A percentile compares a stretch with the other conserved stretches of the same genome.
Conservation (phyloP, 2,888 invertebrate genomes). For the Xestia rhomboidea region DNA sequence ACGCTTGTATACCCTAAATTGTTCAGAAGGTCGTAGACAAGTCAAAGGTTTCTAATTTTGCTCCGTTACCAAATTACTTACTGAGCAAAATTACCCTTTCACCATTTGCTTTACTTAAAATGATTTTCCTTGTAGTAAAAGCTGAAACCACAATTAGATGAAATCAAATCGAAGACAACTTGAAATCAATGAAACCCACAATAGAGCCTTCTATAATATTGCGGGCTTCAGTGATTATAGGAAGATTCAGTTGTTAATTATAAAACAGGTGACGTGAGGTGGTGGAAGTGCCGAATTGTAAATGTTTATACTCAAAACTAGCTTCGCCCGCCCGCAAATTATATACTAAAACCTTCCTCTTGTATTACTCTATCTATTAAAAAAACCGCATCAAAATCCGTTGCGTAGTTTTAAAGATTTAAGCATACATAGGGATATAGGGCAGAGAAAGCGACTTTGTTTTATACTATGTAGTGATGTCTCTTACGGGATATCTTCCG, state of each 20-base stretch:
- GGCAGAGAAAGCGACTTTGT: too few relatives aligned
- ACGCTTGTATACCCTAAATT: background rate
- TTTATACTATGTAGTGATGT: too few relatives aligned
- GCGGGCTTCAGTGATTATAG: background rate
- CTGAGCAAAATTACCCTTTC: background rate
- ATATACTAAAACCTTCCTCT: too few relatives aligned
- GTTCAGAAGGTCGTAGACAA: background rate
- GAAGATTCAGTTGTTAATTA: background rate
- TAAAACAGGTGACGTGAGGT: background rate
- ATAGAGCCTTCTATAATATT: too few relatives aligned
- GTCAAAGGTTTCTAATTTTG: background rate
- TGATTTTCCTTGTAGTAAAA: conserved; percentile 4
- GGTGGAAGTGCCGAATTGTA: background rate
- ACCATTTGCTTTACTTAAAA: background rate
- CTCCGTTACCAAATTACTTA: background rate
- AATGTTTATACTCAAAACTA: too few relatives aligned
- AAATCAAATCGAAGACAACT: background rate
- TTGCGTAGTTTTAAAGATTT: too few relatives aligned
- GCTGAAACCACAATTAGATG: background rate
- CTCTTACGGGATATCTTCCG: too few relatives aligned
- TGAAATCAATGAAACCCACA: background rate
- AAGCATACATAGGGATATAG: too few relatives aligned
- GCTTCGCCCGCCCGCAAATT: too few relatives aligned
- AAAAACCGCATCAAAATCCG: too few relatives aligned
- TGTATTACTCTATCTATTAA: too few relatives aligned